Conservation (phyloP, 2,113 vertebrate genomes). For the Petrocephalus zakoni region DNA sequence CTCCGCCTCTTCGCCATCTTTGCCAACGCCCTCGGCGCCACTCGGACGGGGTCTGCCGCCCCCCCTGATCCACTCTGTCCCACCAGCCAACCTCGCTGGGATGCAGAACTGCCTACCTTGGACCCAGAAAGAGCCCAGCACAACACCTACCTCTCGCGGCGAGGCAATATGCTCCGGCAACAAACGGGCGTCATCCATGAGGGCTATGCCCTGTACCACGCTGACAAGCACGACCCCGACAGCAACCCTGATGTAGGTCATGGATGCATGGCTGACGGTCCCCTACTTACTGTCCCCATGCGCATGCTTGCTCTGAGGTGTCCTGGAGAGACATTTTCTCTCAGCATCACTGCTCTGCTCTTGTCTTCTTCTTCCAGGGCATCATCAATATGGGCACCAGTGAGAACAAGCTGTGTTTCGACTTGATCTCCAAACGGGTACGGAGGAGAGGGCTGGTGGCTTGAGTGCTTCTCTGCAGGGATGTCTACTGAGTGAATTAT, state of each 20-base stretch:
- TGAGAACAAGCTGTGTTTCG: conserved; percentile 87
- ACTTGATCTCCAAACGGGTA: conserved; percentile 79
- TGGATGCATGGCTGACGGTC: background rate
- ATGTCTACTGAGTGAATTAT: background rate
- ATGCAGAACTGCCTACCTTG: background rate
- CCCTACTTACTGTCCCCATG: background rate
- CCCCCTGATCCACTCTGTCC: conserved; percentile 28
- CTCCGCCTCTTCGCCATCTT: conserved; percentile 70
- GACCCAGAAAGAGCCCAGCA: conserved; percentile 21
- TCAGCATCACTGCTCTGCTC: background rate
- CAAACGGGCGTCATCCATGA: conserved; percentile 60
- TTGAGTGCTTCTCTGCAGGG: background rate
- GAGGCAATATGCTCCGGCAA: conserved; percentile 61
- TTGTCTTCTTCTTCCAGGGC: conserved; percentile 61
- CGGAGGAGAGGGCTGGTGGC: conserved; percentile 30
- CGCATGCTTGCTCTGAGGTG: background rate
- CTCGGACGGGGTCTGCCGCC: conserved; percentile 7
- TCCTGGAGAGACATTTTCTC: background rate
- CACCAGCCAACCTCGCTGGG: background rate
- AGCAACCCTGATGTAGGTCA: conserved; percentile 76
- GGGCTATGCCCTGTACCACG: conserved; percentile 62
- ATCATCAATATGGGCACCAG: conserved; percentile 81
- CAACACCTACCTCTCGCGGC: conserved; percentile 68
- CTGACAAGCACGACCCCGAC: conserved; percentile 68
- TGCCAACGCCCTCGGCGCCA: conserved; percentile 45